Percentiles rank a stretch among this genome's conserved stretches.
Conservation (phyloP, 2,888 invertebrate species). For the Philhelius pedissequus region DNA sequence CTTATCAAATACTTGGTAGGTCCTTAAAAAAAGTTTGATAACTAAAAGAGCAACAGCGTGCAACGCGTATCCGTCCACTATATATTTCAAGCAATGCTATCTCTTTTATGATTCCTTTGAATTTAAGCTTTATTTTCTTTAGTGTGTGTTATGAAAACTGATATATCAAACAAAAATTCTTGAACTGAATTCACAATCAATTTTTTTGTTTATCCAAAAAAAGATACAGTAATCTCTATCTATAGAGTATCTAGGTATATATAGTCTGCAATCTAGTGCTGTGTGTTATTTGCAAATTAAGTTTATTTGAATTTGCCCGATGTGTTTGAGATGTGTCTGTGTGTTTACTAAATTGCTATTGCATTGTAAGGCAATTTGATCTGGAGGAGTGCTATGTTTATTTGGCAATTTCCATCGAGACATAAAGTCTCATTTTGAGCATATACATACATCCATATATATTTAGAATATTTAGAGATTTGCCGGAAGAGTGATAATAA, state of each 20-base stretch:
- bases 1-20: too few relatives aligned
- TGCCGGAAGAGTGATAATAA: constrained; percentile 1
- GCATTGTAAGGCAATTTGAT: neutral
- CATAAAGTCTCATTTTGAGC: neutral
- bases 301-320: constrained; percentile 22
- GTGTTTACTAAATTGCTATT: neutral
- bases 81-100: neutral
- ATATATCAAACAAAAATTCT: neutral
- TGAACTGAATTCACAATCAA: constrained; percentile 14
- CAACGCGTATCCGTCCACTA: neutral
- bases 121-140: neutral
- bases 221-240: neutral
- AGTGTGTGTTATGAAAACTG: neutral
- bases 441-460: too few relatives aligned
- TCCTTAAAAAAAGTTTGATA: too few relatives aligned
- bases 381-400: neutral
- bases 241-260: neutral
- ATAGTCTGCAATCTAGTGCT: neutral
- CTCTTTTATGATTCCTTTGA: neutral
- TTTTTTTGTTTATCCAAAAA: neutral
- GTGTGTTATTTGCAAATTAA: constrained; percentile 32
- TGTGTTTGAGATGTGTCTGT: neutral
- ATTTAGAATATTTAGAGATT: neutral
- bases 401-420: neutral
- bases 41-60: neutral